Conservation (phyloP, 2,888 invertebrate species). For the Hemistola chrysoprasaria region DNA sequence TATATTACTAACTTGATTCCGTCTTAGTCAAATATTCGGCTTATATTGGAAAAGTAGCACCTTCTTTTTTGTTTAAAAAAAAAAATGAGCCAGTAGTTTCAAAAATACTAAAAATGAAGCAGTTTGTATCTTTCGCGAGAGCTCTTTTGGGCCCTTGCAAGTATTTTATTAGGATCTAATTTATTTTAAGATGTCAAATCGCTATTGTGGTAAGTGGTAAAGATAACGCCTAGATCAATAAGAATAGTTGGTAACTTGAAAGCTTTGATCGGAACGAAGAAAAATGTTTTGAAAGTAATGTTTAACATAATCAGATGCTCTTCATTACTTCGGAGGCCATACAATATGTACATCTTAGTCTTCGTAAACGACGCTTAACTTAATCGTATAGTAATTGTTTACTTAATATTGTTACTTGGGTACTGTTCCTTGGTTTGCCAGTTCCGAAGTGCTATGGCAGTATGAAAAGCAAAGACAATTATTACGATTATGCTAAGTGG, state of each 20-base stretch:
- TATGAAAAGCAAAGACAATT: too few relatives aligned
- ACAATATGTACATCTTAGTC: constrained; percentile 42
- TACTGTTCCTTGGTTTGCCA: too few relatives aligned
- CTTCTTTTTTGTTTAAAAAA: constrained; percentile 23
- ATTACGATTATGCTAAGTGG: too few relatives aligned
- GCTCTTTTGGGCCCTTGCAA: too few relatives aligned
- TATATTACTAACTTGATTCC: constrained; percentile 64
- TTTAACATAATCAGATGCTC: constrained; percentile 37
- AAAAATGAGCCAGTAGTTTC: background rate
- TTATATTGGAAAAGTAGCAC: constrained; percentile 49
- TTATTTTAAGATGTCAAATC: constrained; percentile 1
- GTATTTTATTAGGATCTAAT: background rate
- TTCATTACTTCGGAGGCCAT: constrained; percentile 57
- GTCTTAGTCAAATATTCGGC: constrained; percentile 65
- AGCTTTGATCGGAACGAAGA: constrained; percentile 8
- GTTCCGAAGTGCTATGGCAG: too few relatives aligned
- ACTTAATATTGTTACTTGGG: too few relatives aligned
- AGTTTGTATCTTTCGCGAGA: too few relatives aligned
- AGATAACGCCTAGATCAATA: constrained; percentile 10
- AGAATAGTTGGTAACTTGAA: constrained; percentile 12
- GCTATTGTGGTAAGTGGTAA: constrained; percentile 11
- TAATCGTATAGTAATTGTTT: too few relatives aligned
- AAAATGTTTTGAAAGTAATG: constrained; percentile 28
- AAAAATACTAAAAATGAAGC: too few relatives aligned
- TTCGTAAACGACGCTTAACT: too few relatives aligned